Evolutionary conservation across 2,113 vertebrate genomes (phyloP).

Genomic region (Tricholaema leucomelas): DNA sequence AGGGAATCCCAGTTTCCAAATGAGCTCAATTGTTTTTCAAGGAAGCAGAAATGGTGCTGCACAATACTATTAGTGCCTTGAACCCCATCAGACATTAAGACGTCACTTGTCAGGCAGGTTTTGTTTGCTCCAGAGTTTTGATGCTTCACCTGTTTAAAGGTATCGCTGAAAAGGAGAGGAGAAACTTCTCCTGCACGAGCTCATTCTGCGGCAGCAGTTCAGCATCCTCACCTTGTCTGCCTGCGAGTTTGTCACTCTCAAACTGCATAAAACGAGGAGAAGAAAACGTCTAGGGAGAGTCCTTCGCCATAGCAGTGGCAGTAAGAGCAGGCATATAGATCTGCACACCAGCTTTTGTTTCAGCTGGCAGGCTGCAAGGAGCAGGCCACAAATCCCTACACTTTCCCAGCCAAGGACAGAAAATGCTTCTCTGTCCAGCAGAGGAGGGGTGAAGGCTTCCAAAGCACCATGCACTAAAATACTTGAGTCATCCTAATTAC

Average conservation of each 20-base stretch:
- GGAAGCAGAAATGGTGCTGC: slow-evolving; percentile 54
- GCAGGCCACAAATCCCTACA: slow-evolving; percentile 17
- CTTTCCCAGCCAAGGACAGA: slow-evolving; percentile 35
- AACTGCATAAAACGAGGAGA: background rate
- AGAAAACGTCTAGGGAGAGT: background rate
- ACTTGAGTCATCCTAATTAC: slow-evolving; percentile 28
- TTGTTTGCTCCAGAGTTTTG: slow-evolving; percentile 17
- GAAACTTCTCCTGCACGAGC: background rate
- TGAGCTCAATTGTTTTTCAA: slow-evolving; percentile 55
- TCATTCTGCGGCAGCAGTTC: background rate
- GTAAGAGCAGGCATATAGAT: background rate
- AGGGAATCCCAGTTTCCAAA: slow-evolving; percentile 66
- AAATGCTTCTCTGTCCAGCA: background rate
- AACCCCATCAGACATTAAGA: slow-evolving; percentile 53
- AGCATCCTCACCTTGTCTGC: background rate
- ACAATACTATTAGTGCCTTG: slow-evolving; percentile 12
- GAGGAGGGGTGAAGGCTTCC: background rate
- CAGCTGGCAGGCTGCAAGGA: slow-evolving; percentile 7
- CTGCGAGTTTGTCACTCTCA: background rate
- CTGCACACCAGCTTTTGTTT: slow-evolving; percentile 48
- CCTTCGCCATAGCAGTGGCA: background rate
- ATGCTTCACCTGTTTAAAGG: background rate
- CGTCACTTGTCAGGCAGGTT: slow-evolving; percentile 43
- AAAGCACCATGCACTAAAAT: background rate
- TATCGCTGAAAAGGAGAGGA: background rate